Evolutionary conservation across 1,140 invertebrate species (phyloP), one percentile per base, ranked within the genome.

Genomic region (Varroa destructor): DNA sequence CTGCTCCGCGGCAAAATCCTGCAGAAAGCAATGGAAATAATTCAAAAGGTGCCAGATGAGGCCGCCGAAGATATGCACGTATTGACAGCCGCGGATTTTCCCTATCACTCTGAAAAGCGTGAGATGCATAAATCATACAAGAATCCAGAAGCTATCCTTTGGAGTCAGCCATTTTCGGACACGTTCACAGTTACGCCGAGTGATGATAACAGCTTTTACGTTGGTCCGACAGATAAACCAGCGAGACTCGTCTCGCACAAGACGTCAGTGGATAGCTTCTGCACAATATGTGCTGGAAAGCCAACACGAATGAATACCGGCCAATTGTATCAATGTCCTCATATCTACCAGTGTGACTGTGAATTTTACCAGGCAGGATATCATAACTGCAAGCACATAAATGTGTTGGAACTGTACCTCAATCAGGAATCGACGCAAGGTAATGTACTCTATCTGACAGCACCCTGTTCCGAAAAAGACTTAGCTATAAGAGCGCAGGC

Each of bases 321-420:
- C 2, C 46, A 51, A 51, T 5, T 51, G 4, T 51, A 51, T 51
- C 61, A 67, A 37, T 67, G 61, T 67, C 61, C 61, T 4, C 61
- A 67, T 37, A 67, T 67, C 61, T 67, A 67, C 36, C 61, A 67
- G 46, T 67, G 61, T 46, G 61, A 67, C 61, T 67, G 61, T 37
- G 61, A 67, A 12, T 67, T 67, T 46, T 67, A 67, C 37, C 61
- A 43, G n/a, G 61, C 61, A 40, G 61, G 61, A n/a, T 67, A 67
- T 40, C 61, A 67, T 8, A 67, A 67, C 37, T 67, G 61, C 61
- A 67, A 67, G 37, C 61, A 67, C 37, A 67, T 67, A n/a, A 67
- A 67, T 37, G 61, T 67, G 1, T 46, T 67, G 40, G 61, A 67
- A 46, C 37, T 67, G 10, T 67, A 67, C 46, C 61, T 67, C 2